Evolutionary conservation across 2,888 invertebrate species (phyloP), one percentile per base, ranked within the genome.

Genomic region (Philereme transversata): DNA sequence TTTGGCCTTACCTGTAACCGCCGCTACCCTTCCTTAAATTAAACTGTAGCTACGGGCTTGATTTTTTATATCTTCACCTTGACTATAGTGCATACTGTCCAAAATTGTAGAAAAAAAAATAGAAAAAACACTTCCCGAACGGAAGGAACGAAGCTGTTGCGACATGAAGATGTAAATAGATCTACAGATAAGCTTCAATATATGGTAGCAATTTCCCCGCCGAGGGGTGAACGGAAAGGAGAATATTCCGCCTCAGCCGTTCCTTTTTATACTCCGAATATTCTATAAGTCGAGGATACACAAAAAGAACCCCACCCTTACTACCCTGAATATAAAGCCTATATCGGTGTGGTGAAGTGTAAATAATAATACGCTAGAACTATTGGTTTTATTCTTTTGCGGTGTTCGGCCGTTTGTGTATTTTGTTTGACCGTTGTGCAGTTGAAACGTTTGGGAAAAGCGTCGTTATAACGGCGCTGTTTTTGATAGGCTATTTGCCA

Each of bases 171-270:
- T 84, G 86, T 87, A 86, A 86, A 88, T 84, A 86, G 86, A 88
- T 88, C 79, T 77, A 62, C 55, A 86, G 89, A 90, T 89, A 88
- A 89, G 83, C 78, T 76, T 77, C 86, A 76, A 88, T 87, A 85
- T 88, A 88, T 86, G 83, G 86, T 74, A 73, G 84, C 88, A 87
- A 90, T 90, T 88, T 88, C 87, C 88, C 72, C 67, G 68, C 72
- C 72, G 75, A 83, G 83, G 86, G 85, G 84, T 78, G 83, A 87
- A 83, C 83, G 84, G 85, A 82, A 84, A 82, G 75, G 74, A 75
- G 78, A 79, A 61, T 57, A 82, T 76, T 77, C 71, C 78, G 76
- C 76, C 67, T 76, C 71, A 78, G 69, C 75, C 78, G 74, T 81
- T 82, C 71, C 76, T 76, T 83, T 86, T 86, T 84, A 84, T 76